Percentiles rank a stretch among this genome's conserved stretches.
Conservation (phyloP, 2,888 invertebrate species). For the Hetaerina titia region DNA sequence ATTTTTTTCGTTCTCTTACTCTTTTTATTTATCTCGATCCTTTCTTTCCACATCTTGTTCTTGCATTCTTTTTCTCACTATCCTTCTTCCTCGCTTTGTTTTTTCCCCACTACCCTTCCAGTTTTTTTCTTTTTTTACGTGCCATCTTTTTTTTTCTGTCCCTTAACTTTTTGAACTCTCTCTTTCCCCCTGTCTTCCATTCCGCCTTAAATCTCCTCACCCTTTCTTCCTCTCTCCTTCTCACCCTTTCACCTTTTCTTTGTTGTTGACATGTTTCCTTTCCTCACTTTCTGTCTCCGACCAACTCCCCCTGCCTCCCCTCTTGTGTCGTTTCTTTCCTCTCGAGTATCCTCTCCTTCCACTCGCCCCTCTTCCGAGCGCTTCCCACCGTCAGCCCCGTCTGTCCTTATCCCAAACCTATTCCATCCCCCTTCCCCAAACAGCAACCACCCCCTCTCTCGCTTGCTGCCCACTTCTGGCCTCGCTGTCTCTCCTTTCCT, state of each 20-base stretch:
- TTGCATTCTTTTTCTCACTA: background rate
- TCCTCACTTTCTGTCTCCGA: background rate
- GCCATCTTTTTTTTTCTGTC: conserved; percentile 20
- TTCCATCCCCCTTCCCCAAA: background rate
- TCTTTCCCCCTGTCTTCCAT: conserved; percentile 67
- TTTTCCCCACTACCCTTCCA: conserved; percentile 56
- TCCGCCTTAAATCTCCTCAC: conserved; percentile 29
- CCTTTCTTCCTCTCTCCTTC: too few species aligned
- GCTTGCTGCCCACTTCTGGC: background rate
- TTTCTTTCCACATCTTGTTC: too few species aligned
- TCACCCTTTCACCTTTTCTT: too few species aligned
- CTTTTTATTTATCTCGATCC: background rate
- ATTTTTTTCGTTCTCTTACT: background rate
- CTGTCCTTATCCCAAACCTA: background rate
- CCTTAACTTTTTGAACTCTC: conserved; percentile 68
- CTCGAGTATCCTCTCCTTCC: background rate
- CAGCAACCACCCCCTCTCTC: background rate
- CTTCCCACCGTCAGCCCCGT: background rate
- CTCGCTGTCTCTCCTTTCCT: background rate
- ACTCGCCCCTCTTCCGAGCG: too few species aligned
- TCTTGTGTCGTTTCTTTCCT: background rate
- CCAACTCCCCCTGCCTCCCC: background rate
- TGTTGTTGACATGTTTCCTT: too few species aligned
- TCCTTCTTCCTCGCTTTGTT: background rate
- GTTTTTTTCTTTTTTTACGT: background rate